phyloP scores from a whole-genome alignment of 2,888 invertebrate species.

The Sylvicola fuscatus region DNA sequence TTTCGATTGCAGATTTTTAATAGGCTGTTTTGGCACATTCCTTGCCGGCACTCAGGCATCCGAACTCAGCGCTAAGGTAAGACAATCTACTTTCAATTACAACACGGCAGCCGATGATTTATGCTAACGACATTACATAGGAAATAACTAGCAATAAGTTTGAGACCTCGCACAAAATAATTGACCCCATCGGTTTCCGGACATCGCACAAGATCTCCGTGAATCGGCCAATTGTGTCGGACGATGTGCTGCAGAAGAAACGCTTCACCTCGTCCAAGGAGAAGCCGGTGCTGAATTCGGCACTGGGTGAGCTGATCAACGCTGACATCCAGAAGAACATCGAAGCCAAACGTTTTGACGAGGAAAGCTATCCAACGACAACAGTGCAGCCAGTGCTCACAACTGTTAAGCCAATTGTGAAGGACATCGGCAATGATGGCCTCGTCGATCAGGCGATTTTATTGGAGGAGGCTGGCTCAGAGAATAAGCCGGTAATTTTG shows the following conservation, averaged over 20 bases:
- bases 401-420: slow-evolving; percentile 15
- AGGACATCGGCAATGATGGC: slow-evolving; percentile 20
- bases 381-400: slow-evolving; percentile 35
- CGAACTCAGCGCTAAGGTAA: too few species aligned
- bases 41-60: too few species aligned
- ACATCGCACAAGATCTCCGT: neutral
- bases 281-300: slow-evolving; percentile 23
- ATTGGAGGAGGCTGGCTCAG: slow-evolving; percentile 41
- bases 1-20: too few species aligned
- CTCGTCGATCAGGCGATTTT: slow-evolving; percentile 30
- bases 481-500: slow-evolving; percentile 36
- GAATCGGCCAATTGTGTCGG: neutral
- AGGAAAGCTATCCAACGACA: slow-evolving; percentile 25
- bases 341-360: slow-evolving; percentile 25
- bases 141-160: neutral
- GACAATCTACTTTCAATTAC: too few species aligned
- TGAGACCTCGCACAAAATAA: slow-evolving; percentile 1
- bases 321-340: slow-evolving; percentile 31
- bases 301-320: slow-evolving; percentile 27
- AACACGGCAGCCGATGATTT: too few species aligned
- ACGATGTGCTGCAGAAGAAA: slow-evolving; percentile 1
- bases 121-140: too few species aligned
- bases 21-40: too few species aligned
- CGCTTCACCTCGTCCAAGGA: slow-evolving; percentile 18
- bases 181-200: neutral